Percentiles rank a stretch among this genome's conserved stretches.
Conservation (phyloP, 1,140 invertebrate species). For the Eufriesea mexicana region DNA sequence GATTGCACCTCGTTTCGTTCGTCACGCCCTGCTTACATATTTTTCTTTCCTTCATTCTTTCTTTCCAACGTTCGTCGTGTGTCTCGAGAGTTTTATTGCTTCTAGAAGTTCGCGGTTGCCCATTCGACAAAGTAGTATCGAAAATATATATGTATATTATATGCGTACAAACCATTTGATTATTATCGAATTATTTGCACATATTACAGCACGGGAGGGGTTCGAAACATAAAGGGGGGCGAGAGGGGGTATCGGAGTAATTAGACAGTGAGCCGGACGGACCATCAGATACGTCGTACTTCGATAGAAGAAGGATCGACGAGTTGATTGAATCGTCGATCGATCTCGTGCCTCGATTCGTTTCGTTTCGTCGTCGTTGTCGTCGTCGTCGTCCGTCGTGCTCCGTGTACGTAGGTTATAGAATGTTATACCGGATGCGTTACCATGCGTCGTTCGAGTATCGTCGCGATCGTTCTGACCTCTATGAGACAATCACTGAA, state of each 20-base stretch:
- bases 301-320: conserved; percentile 61
- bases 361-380: conserved; percentile 44
- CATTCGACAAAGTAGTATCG: conserved; percentile 67
- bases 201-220: conserved; percentile 68
- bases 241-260: conserved; percentile 50
- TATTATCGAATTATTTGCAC: conserved; percentile 77
- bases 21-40: conserved; percentile 21
- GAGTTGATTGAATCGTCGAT: conserved; percentile 44
- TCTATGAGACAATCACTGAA: conserved; percentile 41
- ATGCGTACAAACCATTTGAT: conserved; percentile 68
- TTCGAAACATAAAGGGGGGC: conserved; percentile 51
- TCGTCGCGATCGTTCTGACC: conserved; percentile 16
- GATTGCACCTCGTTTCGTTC: conserved; percentile 26
- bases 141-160: conserved; percentile 73
- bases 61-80: neutral
- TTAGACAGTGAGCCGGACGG: conserved; percentile 65
- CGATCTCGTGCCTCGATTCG: conserved; percentile 45
- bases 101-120: conserved; percentile 46
- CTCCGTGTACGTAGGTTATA: conserved; percentile 18
- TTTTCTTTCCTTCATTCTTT: neutral
- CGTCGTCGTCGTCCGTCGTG: conserved; percentile 57
- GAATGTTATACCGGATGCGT: neutral
- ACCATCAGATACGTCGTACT: conserved; percentile 61
- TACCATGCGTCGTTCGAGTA: neutral
- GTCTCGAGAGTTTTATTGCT: conserved; percentile 41